These are phyloP conservation scores for Myripristis jacobus DNA, from an alignment of 2,797 vertebrate genomes.

Conservation along the genomic window DNA sequence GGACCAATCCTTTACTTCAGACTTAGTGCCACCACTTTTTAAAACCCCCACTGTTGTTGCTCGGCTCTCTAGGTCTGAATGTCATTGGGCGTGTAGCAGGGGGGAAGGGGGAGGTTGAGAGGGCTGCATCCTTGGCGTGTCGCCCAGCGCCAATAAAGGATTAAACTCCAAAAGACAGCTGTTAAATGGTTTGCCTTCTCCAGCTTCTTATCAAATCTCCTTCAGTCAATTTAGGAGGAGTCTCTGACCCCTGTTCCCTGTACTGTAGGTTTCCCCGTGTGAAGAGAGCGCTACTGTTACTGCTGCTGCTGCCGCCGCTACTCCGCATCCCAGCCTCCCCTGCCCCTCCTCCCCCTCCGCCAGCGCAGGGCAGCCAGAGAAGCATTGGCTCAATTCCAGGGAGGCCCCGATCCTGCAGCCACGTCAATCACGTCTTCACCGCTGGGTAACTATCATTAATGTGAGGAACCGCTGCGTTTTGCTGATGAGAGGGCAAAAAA, in stretches of 20 bases:
- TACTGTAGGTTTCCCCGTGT: conserved; percentile 63
- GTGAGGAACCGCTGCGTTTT: conserved; percentile 23
- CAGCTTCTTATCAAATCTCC: conserved; percentile 66
- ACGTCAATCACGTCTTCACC: conserved; percentile 86
- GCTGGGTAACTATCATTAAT: conserved; percentile 80
- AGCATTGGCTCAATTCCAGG: conserved; percentile 74
- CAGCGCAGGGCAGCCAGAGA: conserved; percentile 56
- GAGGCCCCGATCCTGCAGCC: conserved; percentile 78
- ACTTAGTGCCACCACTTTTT: conserved; percentile 51
- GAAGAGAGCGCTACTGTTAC: conserved; percentile 52
- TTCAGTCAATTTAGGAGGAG: conserved; percentile 43
- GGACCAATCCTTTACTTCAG: conserved; percentile 57
- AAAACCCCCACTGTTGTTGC: conserved; percentile 49
- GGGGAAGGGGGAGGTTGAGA: conserved; percentile 5
- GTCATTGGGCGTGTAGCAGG: conserved; percentile 36
- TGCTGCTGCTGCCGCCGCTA: conserved; percentile 11
- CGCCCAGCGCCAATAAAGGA: conserved; percentile 59
- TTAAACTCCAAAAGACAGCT: conserved; percentile 68
- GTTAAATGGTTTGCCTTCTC: conserved; percentile 67
- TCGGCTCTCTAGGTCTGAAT: conserved; percentile 54
- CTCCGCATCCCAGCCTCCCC: conserved; percentile 48
- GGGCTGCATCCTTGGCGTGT: conserved; percentile 47
- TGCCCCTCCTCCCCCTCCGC: conserved; percentile 23
- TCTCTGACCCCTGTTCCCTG: conserved; percentile 67
- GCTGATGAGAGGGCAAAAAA: conserved; percentile 3